Percentiles rank a stretch among this genome's conserved stretches.
Evolutionary conservation across 2,113 vertebrate genomes (phyloP).

Genomic region (Cinclus mexicanus): DNA sequence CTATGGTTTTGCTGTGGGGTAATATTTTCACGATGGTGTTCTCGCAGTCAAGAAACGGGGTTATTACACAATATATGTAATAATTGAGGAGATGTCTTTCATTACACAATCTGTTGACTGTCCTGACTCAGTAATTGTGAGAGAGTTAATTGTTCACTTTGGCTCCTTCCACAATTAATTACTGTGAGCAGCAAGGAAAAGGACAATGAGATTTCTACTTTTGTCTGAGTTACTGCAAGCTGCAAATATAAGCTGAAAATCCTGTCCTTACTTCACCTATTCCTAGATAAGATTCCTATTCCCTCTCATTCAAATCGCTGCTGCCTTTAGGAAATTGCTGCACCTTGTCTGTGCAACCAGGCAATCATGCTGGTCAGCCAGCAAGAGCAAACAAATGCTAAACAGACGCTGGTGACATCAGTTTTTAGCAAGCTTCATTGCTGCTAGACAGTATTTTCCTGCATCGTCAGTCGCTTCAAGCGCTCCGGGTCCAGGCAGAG

Average conservation of each 20-base stretch:
- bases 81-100: neutral
- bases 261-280: neutral
- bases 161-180: neutral
- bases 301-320: neutral
- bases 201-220: neutral
- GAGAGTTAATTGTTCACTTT: neutral
- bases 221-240: neutral
- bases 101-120: slow-evolving; percentile 27
- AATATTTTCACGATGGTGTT: slow-evolving; percentile 13
- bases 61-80: neutral
- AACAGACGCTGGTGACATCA: neutral
- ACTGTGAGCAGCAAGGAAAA: neutral
- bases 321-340: neutral
- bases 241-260: neutral
- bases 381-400: neutral
- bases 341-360: neutral
- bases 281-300: neutral
- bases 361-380: neutral
- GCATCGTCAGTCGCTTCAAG: neutral
- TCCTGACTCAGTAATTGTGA: neutral
- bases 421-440: neutral
- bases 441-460: neutral
- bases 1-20: neutral
- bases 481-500: neutral
- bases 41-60: slow-evolving; percentile 28